These are phyloP conservation scores for Zaprionus inermis DNA, from an alignment of 1,140 invertebrate genomes.

Conservation along the genomic window DNA sequence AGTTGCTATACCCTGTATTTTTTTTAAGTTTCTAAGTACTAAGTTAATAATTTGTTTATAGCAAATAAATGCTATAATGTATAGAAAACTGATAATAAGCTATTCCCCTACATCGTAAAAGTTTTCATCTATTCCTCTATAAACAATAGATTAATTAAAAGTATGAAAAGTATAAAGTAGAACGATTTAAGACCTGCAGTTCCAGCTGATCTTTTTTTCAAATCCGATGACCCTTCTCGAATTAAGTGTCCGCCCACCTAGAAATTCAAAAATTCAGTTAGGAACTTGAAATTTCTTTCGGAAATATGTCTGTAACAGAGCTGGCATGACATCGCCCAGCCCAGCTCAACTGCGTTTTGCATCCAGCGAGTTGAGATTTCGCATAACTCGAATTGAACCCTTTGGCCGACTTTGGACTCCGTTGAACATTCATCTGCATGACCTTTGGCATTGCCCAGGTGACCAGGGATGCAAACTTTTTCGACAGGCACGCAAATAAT, in stretches of 20 bases:
- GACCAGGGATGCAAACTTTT: conserved; percentile 41
- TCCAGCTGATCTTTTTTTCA: not conserved
- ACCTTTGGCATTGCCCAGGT: conserved; percentile 37
- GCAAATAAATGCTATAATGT: no score
- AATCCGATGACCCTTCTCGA: not conserved
- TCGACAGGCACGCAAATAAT: conserved; percentile 53
- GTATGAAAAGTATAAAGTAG: not conserved
- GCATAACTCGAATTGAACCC: conserved; percentile 9
- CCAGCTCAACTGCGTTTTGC: not conserved
- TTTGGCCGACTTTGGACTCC: not conserved
- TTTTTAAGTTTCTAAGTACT: no score
- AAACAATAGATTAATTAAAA: not conserved
- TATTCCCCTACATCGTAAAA: no score
- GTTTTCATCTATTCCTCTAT: no score
- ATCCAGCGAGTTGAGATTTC: not conserved
- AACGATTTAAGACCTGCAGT: not conserved
- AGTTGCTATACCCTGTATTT: no score
- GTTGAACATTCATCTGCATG: conserved; percentile 5
- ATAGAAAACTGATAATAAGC: no score
- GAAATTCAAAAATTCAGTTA: not conserved
- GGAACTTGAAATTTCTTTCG: not conserved
- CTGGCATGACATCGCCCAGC: no score
- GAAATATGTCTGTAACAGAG: not conserved
- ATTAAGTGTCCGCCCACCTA: not conserved
- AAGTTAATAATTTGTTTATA: no score